Evolutionary conservation across 2,113 vertebrate species (phyloP).

Genomic region (Notothenia coriiceps): DNA sequence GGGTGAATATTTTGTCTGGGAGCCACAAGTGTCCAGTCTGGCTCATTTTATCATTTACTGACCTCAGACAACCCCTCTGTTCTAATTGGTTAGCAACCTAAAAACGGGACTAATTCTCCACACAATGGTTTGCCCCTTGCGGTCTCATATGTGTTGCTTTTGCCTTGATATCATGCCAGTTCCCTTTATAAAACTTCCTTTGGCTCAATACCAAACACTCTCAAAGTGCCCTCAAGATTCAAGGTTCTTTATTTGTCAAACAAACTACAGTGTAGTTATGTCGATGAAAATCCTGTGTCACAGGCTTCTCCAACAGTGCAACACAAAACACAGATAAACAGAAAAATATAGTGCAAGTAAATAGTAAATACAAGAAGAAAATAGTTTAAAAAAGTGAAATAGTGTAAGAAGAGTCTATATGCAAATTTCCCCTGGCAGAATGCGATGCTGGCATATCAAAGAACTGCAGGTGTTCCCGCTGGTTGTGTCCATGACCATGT

Average conservation of each 20-base stretch:
- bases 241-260: too few species aligned
- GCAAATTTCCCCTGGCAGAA: conserved; percentile 60
- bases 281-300: too few species aligned
- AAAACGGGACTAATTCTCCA: conserved; percentile 56
- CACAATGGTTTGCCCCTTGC: conserved; percentile 53
- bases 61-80: conserved; percentile 72
- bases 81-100: conserved; percentile 66
- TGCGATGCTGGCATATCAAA: conserved; percentile 47
- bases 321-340: too few species aligned
- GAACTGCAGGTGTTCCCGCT: conserved; percentile 73
- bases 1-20: conserved; percentile 69
- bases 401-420: too few species aligned
- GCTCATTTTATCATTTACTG: conserved; percentile 75
- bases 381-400: too few species aligned
- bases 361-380: too few species aligned
- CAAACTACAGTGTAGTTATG: too few species aligned
- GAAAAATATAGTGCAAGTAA: too few species aligned
- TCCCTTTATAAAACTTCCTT: conserved; percentile 58
- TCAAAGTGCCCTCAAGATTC: conserved; percentile 49
- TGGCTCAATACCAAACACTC: conserved; percentile 58
- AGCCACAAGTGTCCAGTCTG: conserved; percentile 56
- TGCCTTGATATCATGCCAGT: conserved; percentile 63
- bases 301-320: too few species aligned
- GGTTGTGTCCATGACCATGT: conserved; percentile 52
- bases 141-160: conserved; percentile 49